phyloP scores from a whole-genome alignment of 2,888 invertebrate genomes.

The Tanaodytes sp. region DNA sequence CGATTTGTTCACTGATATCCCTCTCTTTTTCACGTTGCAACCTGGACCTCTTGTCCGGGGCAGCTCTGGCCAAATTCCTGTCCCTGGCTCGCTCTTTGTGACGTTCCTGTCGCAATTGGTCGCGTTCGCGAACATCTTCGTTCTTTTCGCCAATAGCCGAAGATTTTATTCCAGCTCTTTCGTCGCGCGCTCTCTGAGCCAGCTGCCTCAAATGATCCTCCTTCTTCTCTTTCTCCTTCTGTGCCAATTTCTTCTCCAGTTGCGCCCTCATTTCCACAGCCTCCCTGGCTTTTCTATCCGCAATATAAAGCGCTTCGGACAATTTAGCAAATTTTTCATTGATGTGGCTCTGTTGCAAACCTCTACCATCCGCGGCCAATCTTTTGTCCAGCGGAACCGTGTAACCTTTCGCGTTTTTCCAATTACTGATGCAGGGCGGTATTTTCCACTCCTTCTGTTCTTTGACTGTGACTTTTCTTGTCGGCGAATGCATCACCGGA shows the following conservation, averaged over 20 bases:
- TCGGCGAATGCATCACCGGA: conserved; percentile 98
- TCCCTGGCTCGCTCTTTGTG: conserved; percentile 94
- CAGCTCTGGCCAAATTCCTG: conserved; percentile 92
- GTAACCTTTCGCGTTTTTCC: conserved; percentile 99
- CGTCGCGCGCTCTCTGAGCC: conserved; percentile 94
- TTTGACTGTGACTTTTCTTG: conserved; percentile 96
- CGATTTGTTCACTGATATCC: conserved; percentile 98
- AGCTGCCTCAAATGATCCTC: conserved; percentile 94
- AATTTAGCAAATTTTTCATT: conserved; percentile 99
- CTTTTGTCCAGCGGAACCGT: conserved; percentile 98
- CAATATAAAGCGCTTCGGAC: conserved; percentile 97
- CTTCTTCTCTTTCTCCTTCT: conserved; percentile 98
- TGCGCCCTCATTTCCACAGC: conserved; percentile 97
- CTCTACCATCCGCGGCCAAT: conserved; percentile 97
- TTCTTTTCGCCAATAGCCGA: conserved; percentile 75
- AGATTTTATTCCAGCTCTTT: conserved; percentile 86
- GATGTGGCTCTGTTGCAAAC: conserved; percentile 96
- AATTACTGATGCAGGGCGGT: conserved; percentile 98
- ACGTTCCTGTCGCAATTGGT: conserved; percentile 89
- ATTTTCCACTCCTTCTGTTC: conserved; percentile 99
- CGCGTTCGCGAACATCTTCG: conserved; percentile 86
- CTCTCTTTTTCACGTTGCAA: conserved; percentile 92
- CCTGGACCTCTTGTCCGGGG: conserved; percentile 93
- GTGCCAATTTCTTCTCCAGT: conserved; percentile 95
- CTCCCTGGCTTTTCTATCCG: conserved; percentile 96